Evolutionary conservation across 2,888 invertebrate genomes (phyloP).

Genomic region (Diarsia dahlii): DNA sequence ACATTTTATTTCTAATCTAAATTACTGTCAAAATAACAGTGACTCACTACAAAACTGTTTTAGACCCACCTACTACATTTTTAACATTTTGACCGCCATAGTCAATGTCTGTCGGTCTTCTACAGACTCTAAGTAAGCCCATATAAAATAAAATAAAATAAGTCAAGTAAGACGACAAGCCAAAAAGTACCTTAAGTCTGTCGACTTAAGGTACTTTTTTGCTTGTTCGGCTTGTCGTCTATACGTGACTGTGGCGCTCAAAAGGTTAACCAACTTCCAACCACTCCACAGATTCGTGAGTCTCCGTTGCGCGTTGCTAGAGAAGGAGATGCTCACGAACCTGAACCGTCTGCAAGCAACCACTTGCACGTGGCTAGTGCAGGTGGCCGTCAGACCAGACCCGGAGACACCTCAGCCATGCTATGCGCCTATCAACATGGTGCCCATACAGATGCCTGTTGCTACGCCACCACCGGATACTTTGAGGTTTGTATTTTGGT

Average conservation of each 20-base stretch:
- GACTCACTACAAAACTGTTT: background rate
- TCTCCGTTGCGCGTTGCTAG: slow-evolving; percentile 94
- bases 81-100: background rate
- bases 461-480: slow-evolving; percentile 92
- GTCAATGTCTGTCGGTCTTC: too few species aligned
- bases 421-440: slow-evolving; percentile 91
- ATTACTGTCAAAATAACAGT: background rate
- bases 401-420: slow-evolving; percentile 77
- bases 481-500: slow-evolving; percentile 90
- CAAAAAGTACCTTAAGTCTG: too few species aligned
- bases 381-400: slow-evolving; percentile 92
- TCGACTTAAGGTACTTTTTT: too few species aligned
- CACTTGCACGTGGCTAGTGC: slow-evolving; percentile 96
- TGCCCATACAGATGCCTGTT: slow-evolving; percentile 92
- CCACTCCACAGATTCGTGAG: slow-evolving; percentile 91
- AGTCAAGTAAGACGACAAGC: too few species aligned
- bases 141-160: too few species aligned
- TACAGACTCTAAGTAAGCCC: too few species aligned
- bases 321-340: slow-evolving; percentile 93
- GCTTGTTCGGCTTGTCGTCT: too few species aligned
- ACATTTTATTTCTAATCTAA: background rate
- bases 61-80: too few species aligned
- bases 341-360: slow-evolving; percentile 95
- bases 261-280: background rate
- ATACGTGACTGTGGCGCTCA: too few species aligned